Percentiles rank a stretch among this genome's conserved stretches.
Evolutionary conservation across 2,113 vertebrate species (phyloP).

Genomic region (Uropsilus gracilis): DNA sequence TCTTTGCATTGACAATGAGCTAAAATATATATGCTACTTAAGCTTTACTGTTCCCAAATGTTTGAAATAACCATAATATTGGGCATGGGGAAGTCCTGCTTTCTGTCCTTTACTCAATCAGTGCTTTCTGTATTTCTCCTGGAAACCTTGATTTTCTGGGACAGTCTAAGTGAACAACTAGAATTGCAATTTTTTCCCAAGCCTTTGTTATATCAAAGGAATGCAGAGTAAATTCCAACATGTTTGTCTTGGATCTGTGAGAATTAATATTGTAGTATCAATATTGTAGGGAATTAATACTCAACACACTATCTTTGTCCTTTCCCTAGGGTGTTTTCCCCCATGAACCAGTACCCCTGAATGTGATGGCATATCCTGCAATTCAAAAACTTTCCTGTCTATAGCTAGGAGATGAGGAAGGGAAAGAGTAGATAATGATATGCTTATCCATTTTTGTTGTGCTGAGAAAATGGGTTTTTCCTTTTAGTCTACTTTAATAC

Average conservation of each 20-base stretch:
- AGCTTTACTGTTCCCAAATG: neutral
- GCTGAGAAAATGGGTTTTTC: neutral
- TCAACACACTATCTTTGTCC: neutral
- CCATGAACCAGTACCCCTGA: neutral
- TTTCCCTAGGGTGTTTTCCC: neutral
- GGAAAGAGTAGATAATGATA: neutral
- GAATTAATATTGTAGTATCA: neutral
- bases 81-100: neutral
- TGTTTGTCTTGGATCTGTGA: neutral
- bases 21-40: neutral
- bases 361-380: neutral
- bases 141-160: neutral
- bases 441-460: neutral
- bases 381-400: neutral
- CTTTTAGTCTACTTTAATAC: neutral
- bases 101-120: neutral
- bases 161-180: neutral
- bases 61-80: neutral
- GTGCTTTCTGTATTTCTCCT: neutral
- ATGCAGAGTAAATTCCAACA: neutral
- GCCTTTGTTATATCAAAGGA: neutral
- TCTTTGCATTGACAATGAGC: neutral
- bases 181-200: neutral
- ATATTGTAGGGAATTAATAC: too few relatives aligned
- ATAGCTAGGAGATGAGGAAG: neutral